A percentile compares a stretch with the other conserved stretches of the same genome.
Evolutionary conservation across 2,888 invertebrate genomes (phyloP).

Genomic region (Melipona bicolor): DNA sequence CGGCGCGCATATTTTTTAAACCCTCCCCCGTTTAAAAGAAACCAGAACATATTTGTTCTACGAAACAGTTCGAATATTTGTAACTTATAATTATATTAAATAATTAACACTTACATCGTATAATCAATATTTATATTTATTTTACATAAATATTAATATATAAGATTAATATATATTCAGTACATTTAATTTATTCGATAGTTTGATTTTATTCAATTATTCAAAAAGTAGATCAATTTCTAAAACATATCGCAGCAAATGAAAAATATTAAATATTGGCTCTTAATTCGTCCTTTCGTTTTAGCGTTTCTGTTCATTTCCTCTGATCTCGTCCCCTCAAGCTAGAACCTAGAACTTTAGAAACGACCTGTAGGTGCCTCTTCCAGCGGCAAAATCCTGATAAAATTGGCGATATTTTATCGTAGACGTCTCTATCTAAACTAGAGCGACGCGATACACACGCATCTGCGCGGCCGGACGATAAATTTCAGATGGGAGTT

Average conservation of each 20-base stretch:
- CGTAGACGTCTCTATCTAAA: slow-evolving; percentile 32
- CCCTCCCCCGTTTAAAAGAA: not conserved
- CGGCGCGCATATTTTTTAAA: slow-evolving; percentile 7
- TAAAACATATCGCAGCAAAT: too few species aligned
- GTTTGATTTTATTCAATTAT: too few species aligned
- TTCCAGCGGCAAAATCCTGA: not conserved
- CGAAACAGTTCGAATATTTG: too few species aligned
- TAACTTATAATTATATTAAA: too few species aligned
- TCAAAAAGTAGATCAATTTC: too few species aligned
- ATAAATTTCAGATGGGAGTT: slow-evolving; percentile 35
- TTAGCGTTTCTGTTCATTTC: not conserved
- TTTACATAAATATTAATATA: too few species aligned
- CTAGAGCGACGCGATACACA: slow-evolving; percentile 10
- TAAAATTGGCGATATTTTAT: slow-evolving; percentile 18
- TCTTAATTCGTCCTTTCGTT: too few species aligned
- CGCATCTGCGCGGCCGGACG: slow-evolving; percentile 22
- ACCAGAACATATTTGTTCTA: not conserved
- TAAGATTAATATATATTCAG: too few species aligned
- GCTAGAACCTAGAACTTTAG: not conserved
- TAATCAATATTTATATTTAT: too few species aligned
- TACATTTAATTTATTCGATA: too few species aligned
- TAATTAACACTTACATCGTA: too few species aligned
- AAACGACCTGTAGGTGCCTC: not conserved
- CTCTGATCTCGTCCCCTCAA: not conserved
- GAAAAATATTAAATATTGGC: too few species aligned